Evolutionary conservation across 1,140 invertebrate species (phyloP), one percentile per base, ranked within the genome.

Genomic region (Drosophila insularis): DNA sequence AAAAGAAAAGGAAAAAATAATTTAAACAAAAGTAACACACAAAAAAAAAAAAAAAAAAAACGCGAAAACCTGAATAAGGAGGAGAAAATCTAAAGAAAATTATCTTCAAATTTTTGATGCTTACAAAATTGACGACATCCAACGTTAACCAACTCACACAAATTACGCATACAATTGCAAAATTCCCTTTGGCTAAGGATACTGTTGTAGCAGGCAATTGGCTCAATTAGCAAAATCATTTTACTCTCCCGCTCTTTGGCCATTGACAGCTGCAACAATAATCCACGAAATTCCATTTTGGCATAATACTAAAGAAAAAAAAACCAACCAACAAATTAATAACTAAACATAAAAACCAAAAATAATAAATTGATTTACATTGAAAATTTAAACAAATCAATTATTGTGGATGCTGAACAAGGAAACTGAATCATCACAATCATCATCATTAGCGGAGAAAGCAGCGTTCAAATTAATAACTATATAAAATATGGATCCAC

Each of bases 401-500:
- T 64, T 68, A 50, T 31, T 58, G 55, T 58, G 55, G 55, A 58
- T 37, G 55, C 55, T 58, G 55, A 37, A 35, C 55, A 14, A 37
- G 65, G 37, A 39, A 67, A n/a, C 17, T 23, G 31, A 59, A 53
- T 21, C 11, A 21, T 13, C 14, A 37, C 17, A 58, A 58, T 32
- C 31, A 66, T 46, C 62, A 95, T 40, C 95, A 60, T n/a, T 43
- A 68, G 43, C 63, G 68, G 67, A 19, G 10, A 50, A 50, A 50
- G 43, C 43, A 50, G 56, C 50, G 55, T n/a, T 32, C 1, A 6
- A 13, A 60, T 14, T 64, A 27, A 63, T 54, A 68, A 68, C 78
- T 62, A 69, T 43, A 43, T 40, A 50, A 76, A 91, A 79, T 56
- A 97, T 94, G 95, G 96, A 93, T 93, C 95, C 95, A 90, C 96